A percentile compares a stretch with the other conserved stretches of the same genome.
These are phyloP conservation scores for Hylomyscus alleni DNA, from an alignment of 2,797 vertebrate species.

Conservation along the genomic window DNA sequence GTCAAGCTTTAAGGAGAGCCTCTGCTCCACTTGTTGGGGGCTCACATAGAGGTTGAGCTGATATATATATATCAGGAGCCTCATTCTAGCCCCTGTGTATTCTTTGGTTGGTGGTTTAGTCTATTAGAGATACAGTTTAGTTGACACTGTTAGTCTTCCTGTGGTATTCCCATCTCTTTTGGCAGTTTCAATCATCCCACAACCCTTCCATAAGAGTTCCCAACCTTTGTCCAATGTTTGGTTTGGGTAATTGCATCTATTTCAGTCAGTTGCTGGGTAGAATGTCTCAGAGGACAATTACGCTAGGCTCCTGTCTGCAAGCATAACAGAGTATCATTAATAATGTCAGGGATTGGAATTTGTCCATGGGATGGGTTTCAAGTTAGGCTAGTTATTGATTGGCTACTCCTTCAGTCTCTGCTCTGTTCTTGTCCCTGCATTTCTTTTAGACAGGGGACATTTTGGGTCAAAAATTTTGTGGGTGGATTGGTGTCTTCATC, in stretches of 20 bases:
- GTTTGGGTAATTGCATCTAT: neutral
- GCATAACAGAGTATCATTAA: neutral
- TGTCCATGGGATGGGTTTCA: neutral
- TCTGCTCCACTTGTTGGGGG: neutral
- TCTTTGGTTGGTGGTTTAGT: neutral
- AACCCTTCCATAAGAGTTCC: neutral
- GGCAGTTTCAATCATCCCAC: neutral
- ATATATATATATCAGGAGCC: neutral
- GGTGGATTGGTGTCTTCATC: neutral
- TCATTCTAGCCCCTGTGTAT: neutral
- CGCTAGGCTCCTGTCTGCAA: neutral
- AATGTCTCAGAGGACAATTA: neutral
- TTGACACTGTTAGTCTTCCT: neutral
- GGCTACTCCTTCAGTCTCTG: neutral
- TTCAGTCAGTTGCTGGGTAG: neutral
- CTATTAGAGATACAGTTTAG: neutral
- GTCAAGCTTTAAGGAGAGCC: neutral
- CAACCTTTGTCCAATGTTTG: neutral
- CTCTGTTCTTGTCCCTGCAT: neutral
- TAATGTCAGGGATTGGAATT: neutral
- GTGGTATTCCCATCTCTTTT: neutral
- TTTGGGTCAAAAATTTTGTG: neutral
- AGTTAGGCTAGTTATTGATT: neutral
- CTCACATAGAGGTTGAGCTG: neutral
- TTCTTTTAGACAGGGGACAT: neutral